A percentile compares a stretch with the other conserved stretches of the same genome.
These are phyloP conservation scores for Yponomeuta sedellus DNA, from an alignment of 2,888 invertebrate species.

Conservation along the genomic window DNA sequence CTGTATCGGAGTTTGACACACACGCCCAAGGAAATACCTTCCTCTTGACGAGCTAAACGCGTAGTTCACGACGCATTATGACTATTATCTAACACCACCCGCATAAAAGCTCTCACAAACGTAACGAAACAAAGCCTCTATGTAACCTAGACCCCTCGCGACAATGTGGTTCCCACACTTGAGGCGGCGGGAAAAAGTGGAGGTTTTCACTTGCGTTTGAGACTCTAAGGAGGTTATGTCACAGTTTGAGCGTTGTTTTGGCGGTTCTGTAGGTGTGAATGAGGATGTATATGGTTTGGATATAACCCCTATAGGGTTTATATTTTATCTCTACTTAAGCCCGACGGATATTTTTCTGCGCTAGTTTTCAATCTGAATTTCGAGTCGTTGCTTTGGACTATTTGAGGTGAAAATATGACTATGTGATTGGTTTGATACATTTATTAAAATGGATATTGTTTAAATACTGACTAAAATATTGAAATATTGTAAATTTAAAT, in stretches of 20 bases:
- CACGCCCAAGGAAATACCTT: neutral
- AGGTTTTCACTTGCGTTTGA: conserved; percentile 44
- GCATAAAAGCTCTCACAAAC: conserved; percentile 23
- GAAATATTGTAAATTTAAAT: too few species aligned
- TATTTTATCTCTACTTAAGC: too few species aligned
- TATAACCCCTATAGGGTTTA: too few species aligned
- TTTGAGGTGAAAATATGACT: too few species aligned
- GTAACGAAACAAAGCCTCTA: conserved; percentile 32
- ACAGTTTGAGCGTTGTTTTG: conserved; percentile 4
- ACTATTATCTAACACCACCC: conserved; percentile 9
- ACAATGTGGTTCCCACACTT: conserved; percentile 60
- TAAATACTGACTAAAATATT: too few species aligned
- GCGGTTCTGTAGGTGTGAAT: neutral
- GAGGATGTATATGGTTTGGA: neutral
- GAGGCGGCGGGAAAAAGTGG: conserved; percentile 39
- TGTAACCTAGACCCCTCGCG: conserved; percentile 55
- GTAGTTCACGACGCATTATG: neutral
- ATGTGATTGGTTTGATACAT: too few species aligned
- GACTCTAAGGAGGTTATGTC: conserved; percentile 37
- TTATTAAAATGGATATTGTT: too few species aligned
- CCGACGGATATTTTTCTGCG: too few species aligned
- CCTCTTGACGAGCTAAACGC: neutral
- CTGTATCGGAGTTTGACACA: too few species aligned
- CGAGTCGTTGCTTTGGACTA: too few species aligned
- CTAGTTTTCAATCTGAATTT: too few species aligned